phyloP scores from a whole-genome alignment of 2,797 vertebrate species.

The Falco rusticolus region DNA sequence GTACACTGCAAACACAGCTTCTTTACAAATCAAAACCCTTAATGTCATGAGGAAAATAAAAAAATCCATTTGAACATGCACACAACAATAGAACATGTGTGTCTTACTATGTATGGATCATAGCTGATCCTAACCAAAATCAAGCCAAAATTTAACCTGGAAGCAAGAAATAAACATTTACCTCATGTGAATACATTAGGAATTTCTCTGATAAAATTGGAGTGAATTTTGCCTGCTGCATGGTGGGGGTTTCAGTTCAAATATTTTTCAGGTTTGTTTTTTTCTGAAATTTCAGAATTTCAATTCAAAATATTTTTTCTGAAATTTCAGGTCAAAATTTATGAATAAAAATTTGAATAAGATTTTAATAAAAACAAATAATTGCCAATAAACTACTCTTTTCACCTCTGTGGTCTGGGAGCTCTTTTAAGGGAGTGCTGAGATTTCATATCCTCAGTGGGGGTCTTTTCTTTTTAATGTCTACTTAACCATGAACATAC shows the following conservation, averaged over 20 bases:
- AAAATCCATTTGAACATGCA: background rate
- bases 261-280: no score
- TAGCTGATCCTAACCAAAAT: background rate
- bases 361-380: no score
- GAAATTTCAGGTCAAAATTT: no score
- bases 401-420: background rate
- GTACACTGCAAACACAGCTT: background rate
- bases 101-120: background rate
- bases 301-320: no score
- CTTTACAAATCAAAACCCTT: background rate
- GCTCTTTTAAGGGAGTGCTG: background rate
- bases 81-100: fast-evolving
- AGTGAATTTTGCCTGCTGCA: background rate
- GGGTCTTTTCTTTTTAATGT: background rate
- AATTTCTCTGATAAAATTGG: background rate
- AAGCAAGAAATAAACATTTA: background rate
- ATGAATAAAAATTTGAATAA: no score
- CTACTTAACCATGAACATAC: background rate
- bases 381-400: background rate
- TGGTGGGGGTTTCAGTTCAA: background rate
- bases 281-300: no score
- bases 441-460: background rate
- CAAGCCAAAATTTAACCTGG: background rate
- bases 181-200: background rate
- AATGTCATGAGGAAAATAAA: background rate